Conservation (phyloP, 2,113 vertebrate species). For the Nipponia nippon region DNA sequence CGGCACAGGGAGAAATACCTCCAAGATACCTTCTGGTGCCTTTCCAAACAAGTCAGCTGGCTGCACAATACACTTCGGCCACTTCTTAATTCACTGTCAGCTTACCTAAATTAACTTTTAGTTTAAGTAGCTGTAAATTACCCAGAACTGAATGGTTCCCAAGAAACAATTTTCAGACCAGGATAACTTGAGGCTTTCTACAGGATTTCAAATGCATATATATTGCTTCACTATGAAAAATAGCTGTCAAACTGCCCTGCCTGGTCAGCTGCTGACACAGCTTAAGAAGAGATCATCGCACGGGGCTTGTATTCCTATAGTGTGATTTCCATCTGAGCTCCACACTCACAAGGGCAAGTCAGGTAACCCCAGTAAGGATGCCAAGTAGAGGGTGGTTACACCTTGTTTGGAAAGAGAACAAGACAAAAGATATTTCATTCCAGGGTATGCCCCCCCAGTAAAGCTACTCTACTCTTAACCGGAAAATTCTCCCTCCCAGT, state of each 20-base stretch:
- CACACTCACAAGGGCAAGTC: not conserved
- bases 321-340: not conserved
- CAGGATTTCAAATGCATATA: not conserved
- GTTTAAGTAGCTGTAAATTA: not conserved
- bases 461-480: not conserved
- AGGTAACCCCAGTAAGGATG: not conserved
- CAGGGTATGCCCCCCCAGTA: not conserved
- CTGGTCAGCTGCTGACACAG: not conserved
- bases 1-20: not conserved
- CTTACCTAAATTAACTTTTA: not conserved
- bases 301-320: not conserved
- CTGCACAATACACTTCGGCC: not conserved
- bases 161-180: not conserved
- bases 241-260: conserved; percentile 6
- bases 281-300: not conserved
- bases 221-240: not conserved
- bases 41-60: not conserved
- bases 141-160: not conserved
- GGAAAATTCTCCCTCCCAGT: not conserved
- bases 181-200: conserved; percentile 12
- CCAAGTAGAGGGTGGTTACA: not conserved
- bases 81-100: not conserved
- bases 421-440: not conserved
- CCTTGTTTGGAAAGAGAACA: not conserved
- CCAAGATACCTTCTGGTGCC: not conserved